A percentile compares a stretch with the other conserved stretches of the same genome.
These are phyloP conservation scores for Gonioctena quinquepunctata DNA, from an alignment of 1,140 invertebrate genomes.

Conservation along the genomic window DNA sequence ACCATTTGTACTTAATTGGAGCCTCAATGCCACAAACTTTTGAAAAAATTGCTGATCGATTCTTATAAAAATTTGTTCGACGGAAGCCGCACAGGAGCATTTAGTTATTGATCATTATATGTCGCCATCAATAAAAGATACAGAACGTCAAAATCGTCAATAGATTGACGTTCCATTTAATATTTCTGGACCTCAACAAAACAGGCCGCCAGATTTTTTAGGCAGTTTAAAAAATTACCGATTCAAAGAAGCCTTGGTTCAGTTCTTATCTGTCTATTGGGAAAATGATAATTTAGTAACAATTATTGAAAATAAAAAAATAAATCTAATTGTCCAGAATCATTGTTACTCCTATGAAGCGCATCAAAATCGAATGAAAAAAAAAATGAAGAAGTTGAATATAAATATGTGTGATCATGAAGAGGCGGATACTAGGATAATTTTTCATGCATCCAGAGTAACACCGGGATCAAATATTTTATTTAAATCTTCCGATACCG, in stretches of 20 bases:
- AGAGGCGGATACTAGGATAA: not conserved
- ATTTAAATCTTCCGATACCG: conserved; percentile 10
- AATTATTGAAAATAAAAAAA: conserved; percentile 9
- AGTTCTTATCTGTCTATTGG: not conserved
- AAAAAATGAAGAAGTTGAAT: not conserved
- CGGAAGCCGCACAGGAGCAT: conserved; percentile 32
- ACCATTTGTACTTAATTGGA: conserved; percentile 20
- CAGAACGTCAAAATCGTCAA: conserved; percentile 41
- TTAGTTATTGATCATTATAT: conserved; percentile 50
- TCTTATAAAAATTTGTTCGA: conserved; percentile 17
- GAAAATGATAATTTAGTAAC: not conserved
- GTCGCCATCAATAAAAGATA: conserved; percentile 51
- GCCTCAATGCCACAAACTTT: conserved; percentile 26
- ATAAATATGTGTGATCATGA: not conserved
- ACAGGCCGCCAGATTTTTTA: not conserved
- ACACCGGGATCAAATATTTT: conserved; percentile 1
- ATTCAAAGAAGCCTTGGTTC: not conserved
- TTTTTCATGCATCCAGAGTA: not conserved
- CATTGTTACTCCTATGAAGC: not conserved
- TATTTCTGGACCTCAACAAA: too few species aligned
- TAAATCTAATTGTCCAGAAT: not conserved
- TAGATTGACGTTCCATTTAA: too few species aligned
- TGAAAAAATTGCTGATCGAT: conserved; percentile 23
- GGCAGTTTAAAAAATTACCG: not conserved
- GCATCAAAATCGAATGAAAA: not conserved